Conservation (phyloP, 1,140 invertebrate genomes). For the Philotrypesis tridentata region DNA sequence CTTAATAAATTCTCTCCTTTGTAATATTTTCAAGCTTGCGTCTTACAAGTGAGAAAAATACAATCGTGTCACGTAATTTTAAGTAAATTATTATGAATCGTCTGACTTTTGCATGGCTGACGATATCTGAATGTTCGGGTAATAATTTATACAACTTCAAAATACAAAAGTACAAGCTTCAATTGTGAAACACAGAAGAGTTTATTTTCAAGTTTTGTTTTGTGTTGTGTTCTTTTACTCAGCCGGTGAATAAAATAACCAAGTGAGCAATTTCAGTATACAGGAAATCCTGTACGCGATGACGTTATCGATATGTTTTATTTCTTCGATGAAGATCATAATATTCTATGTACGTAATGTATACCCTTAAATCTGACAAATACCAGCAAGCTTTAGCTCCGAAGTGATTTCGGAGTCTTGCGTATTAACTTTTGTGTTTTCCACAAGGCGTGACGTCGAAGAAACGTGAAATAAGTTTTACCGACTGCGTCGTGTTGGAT, state of each 20-base stretch:
- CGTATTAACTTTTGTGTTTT: not conserved
- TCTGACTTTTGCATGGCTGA: not conserved
- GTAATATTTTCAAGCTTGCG: not conserved
- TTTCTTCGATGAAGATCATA: constrained; percentile 25
- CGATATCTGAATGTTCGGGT: not conserved
- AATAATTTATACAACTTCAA: too few species aligned
- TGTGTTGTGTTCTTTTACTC: constrained; percentile 5
- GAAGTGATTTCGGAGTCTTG: constrained; percentile 38
- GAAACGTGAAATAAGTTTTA: not conserved
- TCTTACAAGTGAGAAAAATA: not conserved
- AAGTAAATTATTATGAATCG: not conserved
- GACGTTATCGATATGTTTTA: constrained; percentile 14
- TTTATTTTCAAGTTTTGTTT: constrained; percentile 12
- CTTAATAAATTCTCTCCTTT: too few species aligned
- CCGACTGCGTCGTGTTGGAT: not conserved
- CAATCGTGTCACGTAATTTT: not conserved
- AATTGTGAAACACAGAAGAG: not conserved
- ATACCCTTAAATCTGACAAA: constrained; percentile 11
- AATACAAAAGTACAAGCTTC: not conserved
- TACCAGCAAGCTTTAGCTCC: constrained; percentile 14
- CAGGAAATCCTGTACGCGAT: constrained; percentile 13
- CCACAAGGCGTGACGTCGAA: not conserved
- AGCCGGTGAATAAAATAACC: not conserved
- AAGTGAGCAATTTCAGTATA: not conserved
- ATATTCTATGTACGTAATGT: constrained; percentile 5